A percentile compares a stretch with the other conserved stretches of the same genome.
These are phyloP conservation scores for Eumerus sabulonum DNA, from an alignment of 2,888 invertebrate genomes.

Conservation along the genomic window DNA sequence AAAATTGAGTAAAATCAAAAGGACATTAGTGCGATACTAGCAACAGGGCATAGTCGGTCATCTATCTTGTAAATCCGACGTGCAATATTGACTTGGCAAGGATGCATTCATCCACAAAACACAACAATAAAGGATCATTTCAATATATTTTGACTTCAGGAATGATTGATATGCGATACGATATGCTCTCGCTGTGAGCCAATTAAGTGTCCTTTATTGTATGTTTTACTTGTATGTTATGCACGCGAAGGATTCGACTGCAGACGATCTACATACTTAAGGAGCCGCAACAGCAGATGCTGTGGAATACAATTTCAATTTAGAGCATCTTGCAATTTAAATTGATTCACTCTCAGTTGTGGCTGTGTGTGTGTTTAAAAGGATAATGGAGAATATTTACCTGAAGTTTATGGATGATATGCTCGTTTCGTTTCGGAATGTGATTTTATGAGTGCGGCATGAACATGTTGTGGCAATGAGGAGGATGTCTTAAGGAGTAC, in stretches of 20 bases:
- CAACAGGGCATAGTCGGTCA: slow-evolving; percentile 46
- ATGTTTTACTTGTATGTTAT: neutral
- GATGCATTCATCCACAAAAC: slow-evolving; percentile 60
- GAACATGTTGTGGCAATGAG: slow-evolving; percentile 57
- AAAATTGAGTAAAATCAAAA: slow-evolving; percentile 59
- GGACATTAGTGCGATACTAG: slow-evolving; percentile 34
- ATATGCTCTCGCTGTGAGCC: slow-evolving; percentile 40
- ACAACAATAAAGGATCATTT: slow-evolving; percentile 48
- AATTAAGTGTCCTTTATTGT: slow-evolving; percentile 58
- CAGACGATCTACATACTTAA: slow-evolving; percentile 3
- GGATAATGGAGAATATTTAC: slow-evolving; percentile 64
- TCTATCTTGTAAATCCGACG: slow-evolving; percentile 58
- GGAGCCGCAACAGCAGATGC: slow-evolving; percentile 54
- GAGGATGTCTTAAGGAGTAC: slow-evolving; percentile 61
- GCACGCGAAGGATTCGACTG: slow-evolving; percentile 4
- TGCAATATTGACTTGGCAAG: slow-evolving; percentile 56
- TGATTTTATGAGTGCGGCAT: slow-evolving; percentile 59
- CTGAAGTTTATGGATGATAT: slow-evolving; percentile 64
- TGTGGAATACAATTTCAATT: slow-evolving; percentile 61
- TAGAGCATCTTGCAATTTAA: slow-evolving; percentile 64
- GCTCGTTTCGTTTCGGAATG: slow-evolving; percentile 56
- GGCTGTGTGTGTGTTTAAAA: slow-evolving; percentile 33
- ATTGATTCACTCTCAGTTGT: slow-evolving; percentile 35
- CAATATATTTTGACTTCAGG: slow-evolving; percentile 63
- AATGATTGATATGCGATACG: slow-evolving; percentile 63